Conservation (phyloP, 2,888 invertebrate genomes). For the Asteroscopus sphinx region DNA sequence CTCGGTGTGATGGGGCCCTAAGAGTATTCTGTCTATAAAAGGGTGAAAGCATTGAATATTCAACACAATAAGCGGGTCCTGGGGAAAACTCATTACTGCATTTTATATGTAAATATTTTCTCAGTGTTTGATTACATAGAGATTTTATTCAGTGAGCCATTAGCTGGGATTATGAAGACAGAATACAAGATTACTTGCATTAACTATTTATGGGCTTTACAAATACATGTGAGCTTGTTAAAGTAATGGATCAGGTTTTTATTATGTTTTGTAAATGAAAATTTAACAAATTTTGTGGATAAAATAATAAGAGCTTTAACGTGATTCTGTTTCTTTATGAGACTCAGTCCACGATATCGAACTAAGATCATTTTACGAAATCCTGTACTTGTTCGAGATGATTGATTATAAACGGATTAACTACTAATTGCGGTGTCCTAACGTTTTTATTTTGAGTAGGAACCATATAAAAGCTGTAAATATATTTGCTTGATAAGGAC, state of each 20-base stretch:
- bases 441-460: no score
- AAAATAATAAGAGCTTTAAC: no score
- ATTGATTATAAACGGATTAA: no score
- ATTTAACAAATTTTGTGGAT: background rate
- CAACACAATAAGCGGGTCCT: slow-evolving; percentile 31
- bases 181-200: slow-evolving; percentile 41
- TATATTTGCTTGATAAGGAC: no score
- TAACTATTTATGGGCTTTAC: slow-evolving; percentile 29
- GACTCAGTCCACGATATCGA: no score
- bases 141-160: slow-evolving; percentile 42
- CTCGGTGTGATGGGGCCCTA: no score
- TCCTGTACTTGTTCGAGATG: no score
- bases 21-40: slow-evolving; percentile 13
- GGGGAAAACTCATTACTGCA: slow-evolving; percentile 37
- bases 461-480: no score
- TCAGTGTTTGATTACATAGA: slow-evolving; percentile 35
- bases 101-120: slow-evolving; percentile 50
- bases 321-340: no score
- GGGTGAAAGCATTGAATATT: slow-evolving; percentile 46
- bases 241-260: slow-evolving; percentile 12
- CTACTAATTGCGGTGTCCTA: no score
- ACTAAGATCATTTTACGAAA: no score
- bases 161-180: slow-evolving; percentile 32
- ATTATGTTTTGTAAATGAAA: slow-evolving; percentile 12
- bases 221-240: slow-evolving; percentile 15